Evolutionary conservation across 2,113 vertebrate genomes (phyloP), one percentile per base, ranked within the genome.

Genomic region (Narcine bancroftii): DNA sequence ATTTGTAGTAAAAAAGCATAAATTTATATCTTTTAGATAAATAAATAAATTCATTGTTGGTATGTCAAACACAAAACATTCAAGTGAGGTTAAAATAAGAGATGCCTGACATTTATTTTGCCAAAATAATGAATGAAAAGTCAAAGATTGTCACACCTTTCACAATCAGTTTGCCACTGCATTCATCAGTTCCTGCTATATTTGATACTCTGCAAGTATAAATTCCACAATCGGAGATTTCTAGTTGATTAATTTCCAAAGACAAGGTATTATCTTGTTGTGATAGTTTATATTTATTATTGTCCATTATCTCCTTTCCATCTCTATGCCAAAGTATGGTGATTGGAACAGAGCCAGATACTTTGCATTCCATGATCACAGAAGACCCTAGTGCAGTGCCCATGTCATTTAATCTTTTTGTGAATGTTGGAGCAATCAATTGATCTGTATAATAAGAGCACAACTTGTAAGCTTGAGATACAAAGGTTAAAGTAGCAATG

Each of bases 301-400:
- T 97, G 92, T 97, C 97, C 47, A 96, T 95, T 94, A 99, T 96
- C 95, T 97, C 97, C 94, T 95, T 96, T 39, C 97, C 97, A 92
- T 99, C 98, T 94, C 99, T 99, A 94, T 96, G 96, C 99, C 99
- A 99, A 92, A 98, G 97, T 93, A 98, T 97, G 94, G 93, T 95
- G 93, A 99, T 97, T 6, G 98, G 99, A n/a, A 97, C 96, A 60
- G 99, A 99, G 45, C 98, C 99, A 92, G 97, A 98, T 94, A 98
- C 96, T 95, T 97, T 99, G 94, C 98, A 99, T 92, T 97, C 97
- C 94, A 99, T 97, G 93, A 97, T 96, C 92, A 99, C 94, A 94
- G 97, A 98, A 92, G 97, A 97, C 92, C 97, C 97, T 92, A 98
- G 75, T 93, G 98, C 77, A 71, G 98, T 96, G 93, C 97, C 96